A percentile compares a stretch with the other conserved stretches of the same genome.
Evolutionary conservation across 2,888 invertebrate species (phyloP).

Genomic region (Trissoscelio sp.): DNA sequence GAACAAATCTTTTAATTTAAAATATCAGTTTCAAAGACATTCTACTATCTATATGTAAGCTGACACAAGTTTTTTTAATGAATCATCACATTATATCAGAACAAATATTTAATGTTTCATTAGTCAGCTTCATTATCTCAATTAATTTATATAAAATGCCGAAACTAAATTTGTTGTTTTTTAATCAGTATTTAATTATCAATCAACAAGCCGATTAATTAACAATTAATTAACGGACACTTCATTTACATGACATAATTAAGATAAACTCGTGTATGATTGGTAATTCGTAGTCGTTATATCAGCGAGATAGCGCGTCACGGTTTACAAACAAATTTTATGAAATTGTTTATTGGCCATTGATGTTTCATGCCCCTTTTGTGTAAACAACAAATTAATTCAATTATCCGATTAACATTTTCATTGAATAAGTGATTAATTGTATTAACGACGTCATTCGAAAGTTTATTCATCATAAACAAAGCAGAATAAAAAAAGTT

Average conservation of each 20-base stretch:
- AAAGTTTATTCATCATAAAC: background rate
- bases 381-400: conserved; percentile 13
- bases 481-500: background rate
- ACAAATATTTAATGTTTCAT: no score
- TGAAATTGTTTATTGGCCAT: background rate
- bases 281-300: background rate
- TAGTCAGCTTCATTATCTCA: background rate
- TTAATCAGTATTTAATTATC: conserved; percentile 1
- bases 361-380: background rate
- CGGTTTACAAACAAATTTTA: background rate
- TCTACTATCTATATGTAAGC: no score
- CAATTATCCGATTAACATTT: background rate
- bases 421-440: conserved; percentile 1
- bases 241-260: conserved; percentile 3
- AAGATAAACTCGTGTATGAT: conserved; percentile 15
- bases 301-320: background rate
- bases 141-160: background rate
- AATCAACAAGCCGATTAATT: background rate
- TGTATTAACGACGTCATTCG: background rate
- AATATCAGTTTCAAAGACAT: no score
- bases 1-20: no score
- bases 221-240: background rate
- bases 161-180: background rate
- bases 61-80: no score
- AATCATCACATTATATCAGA: background rate